phyloP scores from a whole-genome alignment of 2,888 invertebrate species.

The Meliscaeva auricollis region DNA sequence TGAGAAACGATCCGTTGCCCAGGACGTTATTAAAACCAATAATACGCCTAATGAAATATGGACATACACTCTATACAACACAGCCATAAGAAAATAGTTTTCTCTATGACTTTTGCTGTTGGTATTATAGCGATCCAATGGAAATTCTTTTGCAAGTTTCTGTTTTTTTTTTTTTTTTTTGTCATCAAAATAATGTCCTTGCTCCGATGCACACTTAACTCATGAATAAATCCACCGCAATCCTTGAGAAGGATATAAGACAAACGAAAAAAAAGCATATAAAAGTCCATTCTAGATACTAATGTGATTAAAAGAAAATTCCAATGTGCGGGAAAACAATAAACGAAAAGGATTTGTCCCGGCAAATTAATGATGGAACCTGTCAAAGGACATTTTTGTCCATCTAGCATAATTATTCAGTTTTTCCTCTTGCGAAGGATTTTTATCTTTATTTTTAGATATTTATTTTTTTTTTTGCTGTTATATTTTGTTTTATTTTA shows the following conservation, averaged over 20 bases:
- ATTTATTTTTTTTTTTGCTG: conserved; percentile 8
- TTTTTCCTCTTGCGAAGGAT: not conserved
- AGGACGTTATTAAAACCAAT: conserved; percentile 59
- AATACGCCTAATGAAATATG: conserved; percentile 64
- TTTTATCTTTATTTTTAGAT: conserved; percentile 31
- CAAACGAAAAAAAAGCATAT: conserved; percentile 22
- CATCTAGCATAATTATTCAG: conserved; percentile 74
- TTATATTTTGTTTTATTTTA: conserved; percentile 9
- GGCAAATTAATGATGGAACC: conserved; percentile 66
- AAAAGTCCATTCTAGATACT: conserved; percentile 58
- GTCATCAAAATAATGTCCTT: conserved; percentile 38
- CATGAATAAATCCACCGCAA: conserved; percentile 68
- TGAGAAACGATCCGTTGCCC: conserved; percentile 51
- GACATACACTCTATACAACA: conserved; percentile 1
- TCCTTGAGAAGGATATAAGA: conserved; percentile 1
- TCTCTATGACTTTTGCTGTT: conserved; percentile 3
- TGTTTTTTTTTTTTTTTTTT: not conserved
- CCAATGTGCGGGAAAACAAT: conserved; percentile 64
- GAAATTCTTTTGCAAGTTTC: conserved; percentile 60
- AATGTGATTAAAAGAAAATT: conserved; percentile 74
- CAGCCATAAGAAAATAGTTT: conserved; percentile 43
- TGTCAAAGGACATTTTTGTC: conserved; percentile 73
- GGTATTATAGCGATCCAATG: conserved; percentile 15
- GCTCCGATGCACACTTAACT: conserved; percentile 66
- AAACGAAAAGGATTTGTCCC: conserved; percentile 69